These are phyloP conservation scores for Mechanitis messenoides DNA, from an alignment of 2,888 invertebrate genomes.

Conservation along the genomic window DNA sequence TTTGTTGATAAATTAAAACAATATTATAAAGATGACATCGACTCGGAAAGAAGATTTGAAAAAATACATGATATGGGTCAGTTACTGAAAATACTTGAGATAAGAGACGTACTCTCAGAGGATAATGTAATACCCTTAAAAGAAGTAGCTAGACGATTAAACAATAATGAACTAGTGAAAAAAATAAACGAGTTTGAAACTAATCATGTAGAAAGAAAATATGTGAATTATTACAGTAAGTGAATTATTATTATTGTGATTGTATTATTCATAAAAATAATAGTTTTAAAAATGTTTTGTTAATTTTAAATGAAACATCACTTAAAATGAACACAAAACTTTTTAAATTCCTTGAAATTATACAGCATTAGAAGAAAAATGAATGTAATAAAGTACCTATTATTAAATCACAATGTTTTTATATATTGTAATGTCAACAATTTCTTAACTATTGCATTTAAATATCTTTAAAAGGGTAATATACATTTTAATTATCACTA, in stretches of 20 bases:
- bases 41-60: conserved; percentile 60
- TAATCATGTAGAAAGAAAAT: conserved; percentile 37
- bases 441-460: too few species aligned
- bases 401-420: too few species aligned
- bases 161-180: conserved; percentile 40
- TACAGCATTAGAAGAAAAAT: too few species aligned
- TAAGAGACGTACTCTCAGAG: conserved; percentile 56
- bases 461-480: too few species aligned
- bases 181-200: conserved; percentile 50
- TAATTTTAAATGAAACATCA: too few species aligned
- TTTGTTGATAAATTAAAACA: conserved; percentile 52
- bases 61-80: conserved; percentile 51
- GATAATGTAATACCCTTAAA: conserved; percentile 54
- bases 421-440: neutral
- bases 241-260: neutral
- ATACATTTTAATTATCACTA: neutral
- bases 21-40: conserved; percentile 52
- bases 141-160: conserved; percentile 47
- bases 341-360: too few species aligned
- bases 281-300: too few species aligned
- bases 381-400: too few species aligned
- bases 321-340: too few species aligned
- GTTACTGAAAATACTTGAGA: conserved; percentile 54
- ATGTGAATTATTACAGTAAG: conserved; percentile 50
- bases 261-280: too few species aligned